phyloP scores from a whole-genome alignment of 2,888 invertebrate genomes.

The Cryptophagus acutangulus region DNA sequence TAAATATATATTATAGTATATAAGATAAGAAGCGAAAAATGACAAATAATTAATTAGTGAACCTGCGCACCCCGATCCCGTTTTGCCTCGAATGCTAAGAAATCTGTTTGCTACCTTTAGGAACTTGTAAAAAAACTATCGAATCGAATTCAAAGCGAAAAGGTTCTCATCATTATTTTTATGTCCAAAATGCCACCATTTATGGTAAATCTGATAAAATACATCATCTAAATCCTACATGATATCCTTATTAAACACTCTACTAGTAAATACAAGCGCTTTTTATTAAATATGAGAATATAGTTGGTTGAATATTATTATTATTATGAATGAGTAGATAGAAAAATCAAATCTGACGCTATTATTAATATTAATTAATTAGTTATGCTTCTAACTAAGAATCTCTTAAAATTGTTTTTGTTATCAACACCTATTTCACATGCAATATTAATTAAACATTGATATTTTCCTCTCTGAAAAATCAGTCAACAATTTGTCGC shows the following conservation, averaged over 20 bases:
- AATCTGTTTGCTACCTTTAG: slow-evolving; percentile 23
- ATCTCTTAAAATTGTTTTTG: background rate
- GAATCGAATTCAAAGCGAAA: too few species aligned
- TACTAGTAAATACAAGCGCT: slow-evolving; percentile 33
- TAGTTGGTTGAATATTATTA: background rate
- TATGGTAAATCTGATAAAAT: slow-evolving; percentile 32
- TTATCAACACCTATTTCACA: too few species aligned
- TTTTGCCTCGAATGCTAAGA: too few species aligned
- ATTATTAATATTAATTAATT: background rate
- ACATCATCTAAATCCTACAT: slow-evolving; percentile 38
- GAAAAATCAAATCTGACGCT: background rate
- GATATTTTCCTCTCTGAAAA: background rate
- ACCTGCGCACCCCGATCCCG: too few species aligned
- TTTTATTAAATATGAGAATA: slow-evolving; percentile 11
- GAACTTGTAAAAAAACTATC: slow-evolving; percentile 27
- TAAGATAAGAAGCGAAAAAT: too few species aligned
- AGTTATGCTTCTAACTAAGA: background rate
- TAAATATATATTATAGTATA: too few species aligned
- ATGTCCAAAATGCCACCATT: slow-evolving; percentile 40
- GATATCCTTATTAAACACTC: slow-evolving; percentile 29
- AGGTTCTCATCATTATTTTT: too few species aligned
- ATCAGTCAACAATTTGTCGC: background rate
- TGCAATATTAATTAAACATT: too few species aligned
- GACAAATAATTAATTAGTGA: slow-evolving; percentile 20
- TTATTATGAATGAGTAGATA: slow-evolving; percentile 2